Base-by-base conservation (phyloP, 2,113 vertebrate species). In the Chlorodrepanis virens region DNA sequence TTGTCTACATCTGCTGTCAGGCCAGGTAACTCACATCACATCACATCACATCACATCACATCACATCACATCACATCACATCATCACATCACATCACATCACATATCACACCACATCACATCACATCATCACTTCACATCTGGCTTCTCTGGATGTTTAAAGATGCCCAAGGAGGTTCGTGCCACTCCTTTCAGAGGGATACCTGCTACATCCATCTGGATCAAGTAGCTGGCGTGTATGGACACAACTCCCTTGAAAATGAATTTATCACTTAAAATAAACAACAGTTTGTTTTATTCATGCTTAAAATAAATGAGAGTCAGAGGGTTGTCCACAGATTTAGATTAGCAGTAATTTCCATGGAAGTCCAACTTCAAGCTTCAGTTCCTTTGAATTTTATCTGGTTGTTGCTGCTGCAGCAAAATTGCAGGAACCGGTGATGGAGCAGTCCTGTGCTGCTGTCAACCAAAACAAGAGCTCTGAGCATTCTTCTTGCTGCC, bases 91-190 rank as follows among this genome's bases (percentile, higher is more conserved):
- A 28, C 5, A 1, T 10, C 45, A 29, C 3, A 1, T 10, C 49
- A 25, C 4, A 0, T 11, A 1, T 10, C 49, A 25, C 4, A 0
- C 9, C 45, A 21, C 53, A 56, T 33, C 29, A 27, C 4, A 1
- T 9, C 42, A 39, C 35, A 39, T 39, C 37, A 39, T 39, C 39
- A 40, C 39, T 12, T 40, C 39, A 28, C 5, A 1, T 10, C 47
- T 54, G 39, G 35, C 9, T 70, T 52, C 69, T 77, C 50, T 45
- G 60, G 40, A 7, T 20, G 31, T 49, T 72, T 72, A 69, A 64
- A 85, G 70, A 33, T 6, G 5, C 25, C 39, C 47, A n/a, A 42
- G 45, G 33, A 68, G 5, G 2, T 1, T 35, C 47, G 12, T 6
- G 14, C 4, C 49, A 27, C 42, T 88, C 56, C 4, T 68, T 69